Evolutionary conservation across 2,797 vertebrate species (phyloP).

Genomic region (Falco concolor): DNA sequence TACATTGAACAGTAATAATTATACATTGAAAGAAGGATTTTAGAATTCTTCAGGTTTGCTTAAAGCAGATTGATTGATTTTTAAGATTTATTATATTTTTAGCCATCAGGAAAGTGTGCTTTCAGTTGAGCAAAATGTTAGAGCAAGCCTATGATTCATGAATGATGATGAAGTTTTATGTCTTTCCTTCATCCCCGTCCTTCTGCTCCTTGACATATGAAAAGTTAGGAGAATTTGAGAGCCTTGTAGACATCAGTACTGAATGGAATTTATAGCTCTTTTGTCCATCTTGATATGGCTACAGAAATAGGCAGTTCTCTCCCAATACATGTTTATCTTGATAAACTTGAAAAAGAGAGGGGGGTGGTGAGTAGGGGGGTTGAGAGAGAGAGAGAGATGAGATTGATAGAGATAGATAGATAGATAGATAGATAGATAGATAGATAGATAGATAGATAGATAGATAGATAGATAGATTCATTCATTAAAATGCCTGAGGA

Average conservation of each 20-base stretch:
- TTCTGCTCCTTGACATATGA: background rate
- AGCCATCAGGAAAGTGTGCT: background rate
- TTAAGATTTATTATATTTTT: background rate
- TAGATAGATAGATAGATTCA: no score
- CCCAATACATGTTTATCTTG: rapidly evolving
- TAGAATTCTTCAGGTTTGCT: background rate
- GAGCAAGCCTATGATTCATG: background rate
- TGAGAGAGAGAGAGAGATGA: no score
- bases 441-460: background rate
- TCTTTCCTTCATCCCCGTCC: background rate
- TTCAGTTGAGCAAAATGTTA: background rate
- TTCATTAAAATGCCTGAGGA: background rate
- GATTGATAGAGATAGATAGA: background rate
- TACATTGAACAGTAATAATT: background rate
- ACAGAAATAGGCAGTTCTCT: background rate
- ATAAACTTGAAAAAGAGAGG: background rate
- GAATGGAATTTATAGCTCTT: background rate
- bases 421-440: background rate
- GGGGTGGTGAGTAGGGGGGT: no score
- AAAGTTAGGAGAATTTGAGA: background rate
- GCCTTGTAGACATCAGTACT: background rate
- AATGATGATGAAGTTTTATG: background rate
- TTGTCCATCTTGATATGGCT: background rate
- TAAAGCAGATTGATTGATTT: background rate
- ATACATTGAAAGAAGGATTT: background rate